Percentiles rank a stretch among this genome's conserved stretches.
These are phyloP conservation scores for Eretmocerus hayati DNA, from an alignment of 2,888 invertebrate species.

Conservation along the genomic window DNA sequence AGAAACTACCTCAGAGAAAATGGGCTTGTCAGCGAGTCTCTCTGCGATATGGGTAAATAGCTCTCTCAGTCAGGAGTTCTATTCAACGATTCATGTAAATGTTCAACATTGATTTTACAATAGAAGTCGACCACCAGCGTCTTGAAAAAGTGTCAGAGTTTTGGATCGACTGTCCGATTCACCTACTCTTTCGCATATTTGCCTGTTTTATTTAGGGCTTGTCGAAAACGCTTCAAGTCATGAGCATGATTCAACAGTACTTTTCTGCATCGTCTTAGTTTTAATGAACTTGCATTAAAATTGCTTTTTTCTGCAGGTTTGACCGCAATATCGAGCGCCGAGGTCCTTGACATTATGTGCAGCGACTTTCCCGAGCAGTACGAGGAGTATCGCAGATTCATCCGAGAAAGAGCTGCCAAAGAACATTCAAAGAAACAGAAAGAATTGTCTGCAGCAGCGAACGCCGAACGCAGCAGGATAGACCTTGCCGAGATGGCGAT, in stretches of 20 bases:
- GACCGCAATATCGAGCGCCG: conserved; percentile 85
- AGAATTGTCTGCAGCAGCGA: conserved; percentile 54
- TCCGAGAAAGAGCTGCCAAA: conserved; percentile 62
- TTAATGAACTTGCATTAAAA: no score
- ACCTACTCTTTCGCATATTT: no score
- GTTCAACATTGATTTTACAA: no score
- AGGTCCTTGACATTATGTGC: conserved; percentile 92
- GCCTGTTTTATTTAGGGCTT: no score
- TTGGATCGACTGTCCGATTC: no score
- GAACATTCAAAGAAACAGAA: conserved; percentile 63
- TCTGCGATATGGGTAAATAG: conserved; percentile 79
- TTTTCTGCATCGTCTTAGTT: no score
- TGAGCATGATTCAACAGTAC: no score
- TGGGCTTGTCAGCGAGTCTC: conserved; percentile 78
- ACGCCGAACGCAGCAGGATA: conserved; percentile 51
- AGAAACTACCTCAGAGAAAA: conserved; percentile 78
- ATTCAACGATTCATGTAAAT: no score
- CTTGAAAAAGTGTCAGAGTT: no score
- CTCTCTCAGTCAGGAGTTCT: no score
- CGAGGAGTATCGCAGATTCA: conserved; percentile 76
- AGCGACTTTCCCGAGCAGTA: conserved; percentile 93
- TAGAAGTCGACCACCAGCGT: no score
- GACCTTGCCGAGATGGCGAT: conserved; percentile 77
- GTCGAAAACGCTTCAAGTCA: no score
- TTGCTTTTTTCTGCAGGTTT: conserved; percentile 55